A percentile compares a stretch with the other conserved stretches of the same genome.
Evolutionary conservation across 2,113 vertebrate species (phyloP).

Genomic region (Galeopterus variegatus): DNA sequence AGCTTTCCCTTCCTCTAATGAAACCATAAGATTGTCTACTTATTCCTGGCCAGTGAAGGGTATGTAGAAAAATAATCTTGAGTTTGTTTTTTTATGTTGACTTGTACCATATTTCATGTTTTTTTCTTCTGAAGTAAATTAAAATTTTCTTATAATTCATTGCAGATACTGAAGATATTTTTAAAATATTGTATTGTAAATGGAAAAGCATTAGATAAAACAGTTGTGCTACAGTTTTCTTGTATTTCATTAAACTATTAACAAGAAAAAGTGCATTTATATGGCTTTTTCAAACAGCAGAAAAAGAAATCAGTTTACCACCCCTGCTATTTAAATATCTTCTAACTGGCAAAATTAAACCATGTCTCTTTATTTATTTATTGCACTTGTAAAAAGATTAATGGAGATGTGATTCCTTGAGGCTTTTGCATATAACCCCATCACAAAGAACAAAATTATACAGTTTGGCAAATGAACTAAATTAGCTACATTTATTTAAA

Average conservation of each 20-base stretch:
- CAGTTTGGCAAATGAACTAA: conserved; percentile 88
- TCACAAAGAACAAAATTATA: conserved; percentile 90
- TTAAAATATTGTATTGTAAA: neutral
- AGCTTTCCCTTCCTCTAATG: neutral
- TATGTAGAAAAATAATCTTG: neutral
- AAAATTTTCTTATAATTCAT: neutral
- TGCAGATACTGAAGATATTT: neutral
- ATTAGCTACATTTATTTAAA: conserved; percentile 91
- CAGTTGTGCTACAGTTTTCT: conserved; percentile 20
- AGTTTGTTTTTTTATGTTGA: neutral
- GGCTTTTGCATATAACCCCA: conserved; percentile 90
- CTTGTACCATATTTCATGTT: neutral
- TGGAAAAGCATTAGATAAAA: conserved; percentile 64
- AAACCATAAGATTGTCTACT: conserved; percentile 3
- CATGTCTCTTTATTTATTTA: conserved; percentile 91
- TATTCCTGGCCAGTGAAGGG: neutral
- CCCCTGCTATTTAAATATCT: conserved; percentile 85
- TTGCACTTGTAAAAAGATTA: conserved; percentile 91
- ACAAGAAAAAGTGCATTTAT: conserved; percentile 73
- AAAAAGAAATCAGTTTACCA: conserved; percentile 81
- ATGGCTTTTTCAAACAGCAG: conserved; percentile 68
- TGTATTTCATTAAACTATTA: conserved; percentile 61
- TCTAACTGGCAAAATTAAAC: conserved; percentile 90
- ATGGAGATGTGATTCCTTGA: conserved; percentile 90
- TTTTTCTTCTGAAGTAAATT: neutral